phyloP scores from a whole-genome alignment of 2,797 vertebrate species.

The Eulemur rubriventer region DNA sequence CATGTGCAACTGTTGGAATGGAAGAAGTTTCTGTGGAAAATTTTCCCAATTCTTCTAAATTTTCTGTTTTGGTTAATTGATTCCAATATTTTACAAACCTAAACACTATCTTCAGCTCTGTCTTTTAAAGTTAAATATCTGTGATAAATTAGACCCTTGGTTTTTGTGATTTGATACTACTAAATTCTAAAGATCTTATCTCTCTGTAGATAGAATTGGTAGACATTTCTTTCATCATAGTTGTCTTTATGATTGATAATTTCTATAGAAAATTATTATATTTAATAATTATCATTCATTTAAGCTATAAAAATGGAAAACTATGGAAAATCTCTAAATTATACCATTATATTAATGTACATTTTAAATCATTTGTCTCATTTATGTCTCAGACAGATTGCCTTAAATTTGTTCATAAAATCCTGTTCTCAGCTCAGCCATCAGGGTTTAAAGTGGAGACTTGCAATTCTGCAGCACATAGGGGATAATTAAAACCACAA shows the following conservation, averaged over 20 bases:
- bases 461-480: neutral
- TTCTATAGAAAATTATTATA: neutral
- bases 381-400: neutral
- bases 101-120: neutral
- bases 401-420: conserved; percentile 15
- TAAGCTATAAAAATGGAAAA: conserved; percentile 18
- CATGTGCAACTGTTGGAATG: neutral
- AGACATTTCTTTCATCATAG: neutral
- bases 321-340: conserved; percentile 1
- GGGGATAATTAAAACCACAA: neutral
- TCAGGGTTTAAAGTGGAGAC: neutral
- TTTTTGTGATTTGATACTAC: neutral
- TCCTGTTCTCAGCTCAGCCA: neutral
- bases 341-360: neutral
- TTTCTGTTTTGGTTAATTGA: neutral
- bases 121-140: neutral
- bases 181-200: neutral
- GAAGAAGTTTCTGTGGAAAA: neutral
- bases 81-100: neutral
- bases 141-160: neutral
- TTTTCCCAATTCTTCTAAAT: neutral
- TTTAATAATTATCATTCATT: neutral
- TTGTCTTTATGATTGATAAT: neutral
- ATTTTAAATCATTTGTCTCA: neutral
- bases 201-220: neutral